Base-by-base conservation (phyloP, 64 coral and sea anemone species). In the Montipora efflorescens region DNA sequence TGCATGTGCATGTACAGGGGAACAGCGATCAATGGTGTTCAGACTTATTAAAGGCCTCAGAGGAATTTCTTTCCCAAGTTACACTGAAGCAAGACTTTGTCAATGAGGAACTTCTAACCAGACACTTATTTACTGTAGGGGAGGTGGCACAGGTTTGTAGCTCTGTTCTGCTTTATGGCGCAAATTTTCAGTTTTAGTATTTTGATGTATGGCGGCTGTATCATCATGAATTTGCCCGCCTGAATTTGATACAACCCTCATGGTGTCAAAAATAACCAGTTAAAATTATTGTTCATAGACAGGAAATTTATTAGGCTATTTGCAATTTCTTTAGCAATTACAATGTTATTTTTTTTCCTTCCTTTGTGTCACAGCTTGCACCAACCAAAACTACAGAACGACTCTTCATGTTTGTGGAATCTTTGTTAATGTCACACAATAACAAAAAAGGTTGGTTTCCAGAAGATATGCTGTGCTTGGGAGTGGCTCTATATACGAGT, bases 101-200 rank as follows among this genome's bases (percentile, higher is more conserved):
- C 15, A 67, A 96, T 72, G 92, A 96, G 58, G 95, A 99, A 79
- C 76, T 87, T 4, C 44, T 96, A 20, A 95, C 92, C 13, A 91
- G 93, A 78, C 95, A 99, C 47, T 84, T 99, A 47, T 99, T 99
- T 75, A 99, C 98, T 77, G 92, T 99, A 6, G 97, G 97, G 25
- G 97, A 96, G 51, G 97, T 96, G 53, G 97, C 97, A 52, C 94
- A 96, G 94, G 97, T 99, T 87, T 79, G 75, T 77, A 36, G 28
- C 28, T 36, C 28, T 36, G 28, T 36, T 36, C 1, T 1, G 1
- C 28, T 36, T 36, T 36, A 1, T 36, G 28, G 28, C 28, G 1
- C 28, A 36, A 36, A 1, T 36, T 36, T 36, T 36, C 1, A 36
- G 28, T 36, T 36, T 0, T 1, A 0, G 28, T 36, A 36, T 36